Percentiles rank a stretch among this genome's conserved stretches.
Conservation (phyloP, 64 coral and sea anemone genomes). For the Astreopora myriophthalma region DNA sequence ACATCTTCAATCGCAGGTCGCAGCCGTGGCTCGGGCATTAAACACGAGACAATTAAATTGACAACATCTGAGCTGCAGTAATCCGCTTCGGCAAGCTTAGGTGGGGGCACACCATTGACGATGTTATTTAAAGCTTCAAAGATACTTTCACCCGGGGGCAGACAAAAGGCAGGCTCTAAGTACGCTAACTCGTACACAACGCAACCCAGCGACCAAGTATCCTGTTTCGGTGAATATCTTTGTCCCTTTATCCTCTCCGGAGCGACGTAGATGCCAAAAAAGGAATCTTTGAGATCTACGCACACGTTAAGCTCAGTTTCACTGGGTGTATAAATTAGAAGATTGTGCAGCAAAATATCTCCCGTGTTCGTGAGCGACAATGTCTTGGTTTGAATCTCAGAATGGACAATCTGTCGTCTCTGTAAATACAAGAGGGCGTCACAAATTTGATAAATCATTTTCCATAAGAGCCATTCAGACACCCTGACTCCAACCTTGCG, state of each 20-base stretch:
- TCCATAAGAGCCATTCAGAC: conserved; percentile 72
- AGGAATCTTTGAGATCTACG: conserved; percentile 41
- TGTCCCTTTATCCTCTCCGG: conserved; percentile 79
- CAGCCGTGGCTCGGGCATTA: conserved; percentile 54
- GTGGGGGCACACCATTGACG: conserved; percentile 63
- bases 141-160: conserved; percentile 25
- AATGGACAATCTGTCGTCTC: conserved; percentile 59
- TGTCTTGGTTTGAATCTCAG: conserved; percentile 67
- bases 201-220: conserved; percentile 73
- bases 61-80: conserved; percentile 26
- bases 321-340: conserved; percentile 64
- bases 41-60: conserved; percentile 63
- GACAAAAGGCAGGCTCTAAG: conserved; percentile 64
- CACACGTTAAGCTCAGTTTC: conserved; percentile 66
- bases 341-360: conserved; percentile 66
- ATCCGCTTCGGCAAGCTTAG: conserved; percentile 16
- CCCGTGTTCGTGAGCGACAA: conserved; percentile 63
- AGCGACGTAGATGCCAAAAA: conserved; percentile 73
- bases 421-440: conserved; percentile 77
- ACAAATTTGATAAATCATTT: conserved; percentile 68
- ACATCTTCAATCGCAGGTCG: conserved; percentile 62
- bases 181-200: conserved; percentile 71
- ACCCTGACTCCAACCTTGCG: conserved; percentile 41
- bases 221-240: conserved; percentile 59
- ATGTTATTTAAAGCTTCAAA: conserved; percentile 78